Percentiles rank a stretch among this genome's conserved stretches.
Conservation (phyloP, 2,113 vertebrate species). For the Syngnathoides biaculeatus region DNA sequence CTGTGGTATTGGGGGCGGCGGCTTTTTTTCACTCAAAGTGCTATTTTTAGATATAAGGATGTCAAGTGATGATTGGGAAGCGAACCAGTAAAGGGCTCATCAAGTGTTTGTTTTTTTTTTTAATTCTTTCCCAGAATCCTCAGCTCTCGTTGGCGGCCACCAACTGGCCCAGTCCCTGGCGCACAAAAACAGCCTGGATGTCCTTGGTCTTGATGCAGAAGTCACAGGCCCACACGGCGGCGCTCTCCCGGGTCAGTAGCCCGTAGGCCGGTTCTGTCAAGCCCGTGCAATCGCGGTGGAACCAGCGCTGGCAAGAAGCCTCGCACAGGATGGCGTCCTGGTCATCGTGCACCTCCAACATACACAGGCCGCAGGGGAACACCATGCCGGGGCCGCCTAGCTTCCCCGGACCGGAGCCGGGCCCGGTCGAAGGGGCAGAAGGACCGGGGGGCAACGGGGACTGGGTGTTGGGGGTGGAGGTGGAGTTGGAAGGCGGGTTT, state of each 20-base stretch:
- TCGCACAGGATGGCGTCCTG: slow-evolving; percentile 96
- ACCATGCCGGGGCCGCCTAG: slow-evolving; percentile 76
- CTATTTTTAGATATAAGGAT: slow-evolving; percentile 56
- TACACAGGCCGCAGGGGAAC: slow-evolving; percentile 89
- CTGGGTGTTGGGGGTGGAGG: slow-evolving; percentile 74
- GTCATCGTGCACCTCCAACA: slow-evolving; percentile 93
- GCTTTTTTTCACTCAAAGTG: slow-evolving; percentile 63
- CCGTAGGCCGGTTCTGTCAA: slow-evolving; percentile 95
- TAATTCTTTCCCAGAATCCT: slow-evolving; percentile 31
- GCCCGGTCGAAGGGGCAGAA: slow-evolving; percentile 60
- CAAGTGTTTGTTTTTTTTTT: not conserved
- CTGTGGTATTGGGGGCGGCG: not conserved
- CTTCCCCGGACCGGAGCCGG: slow-evolving; percentile 70
- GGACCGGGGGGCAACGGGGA: slow-evolving; percentile 69
- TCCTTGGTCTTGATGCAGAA: slow-evolving; percentile 99
- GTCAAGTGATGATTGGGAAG: slow-evolving; percentile 48
- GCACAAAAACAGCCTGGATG: slow-evolving; percentile 94
- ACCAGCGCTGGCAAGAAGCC: slow-evolving; percentile 97
- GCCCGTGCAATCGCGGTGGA: slow-evolving; percentile 94
- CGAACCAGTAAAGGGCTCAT: slow-evolving; percentile 59
- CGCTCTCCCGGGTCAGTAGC: slow-evolving; percentile 90
- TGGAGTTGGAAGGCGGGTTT: slow-evolving; percentile 75
- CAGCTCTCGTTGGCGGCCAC: slow-evolving; percentile 93
- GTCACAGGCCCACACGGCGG: slow-evolving; percentile 95
- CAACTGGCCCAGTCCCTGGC: slow-evolving; percentile 90